phyloP scores from a whole-genome alignment of 2,113 vertebrate species.

The Peromyscus maniculatus region DNA sequence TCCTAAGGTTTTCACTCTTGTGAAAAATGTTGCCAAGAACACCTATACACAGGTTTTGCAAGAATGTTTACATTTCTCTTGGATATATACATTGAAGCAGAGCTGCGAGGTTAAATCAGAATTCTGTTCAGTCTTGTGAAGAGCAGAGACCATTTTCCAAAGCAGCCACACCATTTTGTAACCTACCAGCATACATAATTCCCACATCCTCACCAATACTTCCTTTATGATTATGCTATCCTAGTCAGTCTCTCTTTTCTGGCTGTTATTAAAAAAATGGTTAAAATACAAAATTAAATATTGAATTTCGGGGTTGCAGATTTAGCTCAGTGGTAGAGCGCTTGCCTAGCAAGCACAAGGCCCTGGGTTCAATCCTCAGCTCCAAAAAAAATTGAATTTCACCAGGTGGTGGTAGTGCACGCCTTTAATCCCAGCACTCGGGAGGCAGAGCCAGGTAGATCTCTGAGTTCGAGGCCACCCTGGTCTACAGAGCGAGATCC shows the following conservation, averaged over 20 bases:
- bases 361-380: too few species aligned
- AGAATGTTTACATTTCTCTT: constrained; percentile 40
- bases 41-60: background rate
- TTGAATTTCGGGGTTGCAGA: background rate
- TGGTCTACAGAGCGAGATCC: too few species aligned
- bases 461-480: too few species aligned
- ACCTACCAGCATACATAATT: background rate
- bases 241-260: background rate
- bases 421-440: too few species aligned
- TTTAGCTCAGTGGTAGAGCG: too few species aligned
- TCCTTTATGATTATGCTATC: background rate
- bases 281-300: constrained; percentile 14
- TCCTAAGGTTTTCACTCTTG: background rate
- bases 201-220: background rate
- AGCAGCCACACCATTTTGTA: background rate
- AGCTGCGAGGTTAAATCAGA: background rate
- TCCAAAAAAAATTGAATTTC: too few species aligned
- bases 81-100: background rate
- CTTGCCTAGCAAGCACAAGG: too few species aligned
- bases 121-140: constrained; percentile 19
- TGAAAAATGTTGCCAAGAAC: constrained; percentile 40
- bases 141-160: constrained; percentile 17
- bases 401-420: too few species aligned
- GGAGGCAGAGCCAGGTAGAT: too few species aligned
- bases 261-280: background rate